These are phyloP conservation scores for Conops quadrifasciatus DNA, from an alignment of 2,888 invertebrate species.

Conservation along the genomic window DNA sequence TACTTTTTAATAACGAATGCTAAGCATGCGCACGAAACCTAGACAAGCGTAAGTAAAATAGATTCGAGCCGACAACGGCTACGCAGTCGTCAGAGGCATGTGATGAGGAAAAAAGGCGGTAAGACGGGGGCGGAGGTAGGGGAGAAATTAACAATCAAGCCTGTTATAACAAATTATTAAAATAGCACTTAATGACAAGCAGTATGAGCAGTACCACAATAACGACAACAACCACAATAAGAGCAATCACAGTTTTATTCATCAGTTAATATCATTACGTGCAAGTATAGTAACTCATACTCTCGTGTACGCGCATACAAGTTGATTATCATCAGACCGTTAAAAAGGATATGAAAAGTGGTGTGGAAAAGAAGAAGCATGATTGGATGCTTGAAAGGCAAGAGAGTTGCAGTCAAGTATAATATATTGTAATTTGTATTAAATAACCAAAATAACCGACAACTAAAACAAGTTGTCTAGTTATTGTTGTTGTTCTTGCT, in stretches of 20 bases:
- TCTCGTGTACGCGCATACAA: constrained; percentile 47
- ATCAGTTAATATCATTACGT: background rate
- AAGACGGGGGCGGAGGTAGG: background rate
- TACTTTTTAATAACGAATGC: constrained; percentile 18
- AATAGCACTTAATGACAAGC: constrained; percentile 33
- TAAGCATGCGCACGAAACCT: background rate
- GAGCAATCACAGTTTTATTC: background rate
- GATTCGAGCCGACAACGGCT: background rate
- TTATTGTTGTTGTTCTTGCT: constrained; percentile 11
- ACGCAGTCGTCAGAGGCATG: background rate
- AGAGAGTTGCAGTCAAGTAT: background rate
- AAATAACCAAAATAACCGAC: background rate
- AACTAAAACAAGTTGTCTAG: constrained; percentile 17
- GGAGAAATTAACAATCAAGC: constrained; percentile 43
- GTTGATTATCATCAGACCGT: constrained; percentile 43
- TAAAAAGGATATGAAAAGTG: constrained; percentile 40
- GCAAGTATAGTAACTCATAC: constrained; percentile 35
- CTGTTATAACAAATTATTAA: constrained; percentile 49
- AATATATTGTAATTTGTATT: background rate
- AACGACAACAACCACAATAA: constrained; percentile 4
- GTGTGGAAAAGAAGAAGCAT: no score
- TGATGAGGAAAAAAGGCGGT: background rate
- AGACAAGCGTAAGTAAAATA: background rate
- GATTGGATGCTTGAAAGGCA: background rate
- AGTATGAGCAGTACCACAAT: background rate